phyloP scores from a whole-genome alignment of 2,888 invertebrate genomes.

The Plagiodera versicolora region DNA sequence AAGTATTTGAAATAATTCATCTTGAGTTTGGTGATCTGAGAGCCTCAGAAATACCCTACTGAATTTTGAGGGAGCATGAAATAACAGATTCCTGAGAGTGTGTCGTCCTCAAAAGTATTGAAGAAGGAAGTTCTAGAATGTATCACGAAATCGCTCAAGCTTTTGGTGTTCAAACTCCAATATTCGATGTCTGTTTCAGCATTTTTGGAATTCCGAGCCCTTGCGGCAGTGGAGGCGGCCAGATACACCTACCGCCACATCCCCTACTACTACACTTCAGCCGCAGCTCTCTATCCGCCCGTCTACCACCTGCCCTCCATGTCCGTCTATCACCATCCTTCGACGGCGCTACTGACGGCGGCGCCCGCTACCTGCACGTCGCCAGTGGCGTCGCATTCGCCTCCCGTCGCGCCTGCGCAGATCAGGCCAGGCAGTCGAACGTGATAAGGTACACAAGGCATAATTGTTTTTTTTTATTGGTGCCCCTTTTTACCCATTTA shows the following conservation, averaged over 20 bases:
- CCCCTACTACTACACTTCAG: constrained; percentile 39
- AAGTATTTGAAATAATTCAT: too few relatives aligned
- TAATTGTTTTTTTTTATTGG: too few relatives aligned
- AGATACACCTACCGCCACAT: constrained; percentile 41
- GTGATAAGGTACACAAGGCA: constrained; percentile 48
- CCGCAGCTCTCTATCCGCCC: constrained; percentile 44
- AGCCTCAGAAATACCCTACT: too few relatives aligned
- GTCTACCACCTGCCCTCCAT: constrained; percentile 46
- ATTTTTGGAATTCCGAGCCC: constrained; percentile 45
- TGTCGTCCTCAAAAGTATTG: too few relatives aligned
- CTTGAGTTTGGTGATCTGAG: too few relatives aligned
- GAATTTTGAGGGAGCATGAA: too few relatives aligned
- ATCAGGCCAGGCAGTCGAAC: constrained; percentile 40
- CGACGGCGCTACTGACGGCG: constrained; percentile 39
- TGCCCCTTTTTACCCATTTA: too few relatives aligned
- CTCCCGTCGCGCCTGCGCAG: constrained; percentile 22
- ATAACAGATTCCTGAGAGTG: too few relatives aligned
- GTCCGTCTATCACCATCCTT: constrained; percentile 41
- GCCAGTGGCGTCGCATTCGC: constrained; percentile 21
- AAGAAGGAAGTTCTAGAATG: too few relatives aligned
- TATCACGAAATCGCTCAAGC: too few relatives aligned
- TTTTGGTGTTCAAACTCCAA: too few relatives aligned
- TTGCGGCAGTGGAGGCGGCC: constrained; percentile 47
- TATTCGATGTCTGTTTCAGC: constrained; percentile 38
- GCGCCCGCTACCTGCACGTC: constrained; percentile 37